Conservation (phyloP, 2,888 invertebrate species). For the Icerya purchasi region DNA sequence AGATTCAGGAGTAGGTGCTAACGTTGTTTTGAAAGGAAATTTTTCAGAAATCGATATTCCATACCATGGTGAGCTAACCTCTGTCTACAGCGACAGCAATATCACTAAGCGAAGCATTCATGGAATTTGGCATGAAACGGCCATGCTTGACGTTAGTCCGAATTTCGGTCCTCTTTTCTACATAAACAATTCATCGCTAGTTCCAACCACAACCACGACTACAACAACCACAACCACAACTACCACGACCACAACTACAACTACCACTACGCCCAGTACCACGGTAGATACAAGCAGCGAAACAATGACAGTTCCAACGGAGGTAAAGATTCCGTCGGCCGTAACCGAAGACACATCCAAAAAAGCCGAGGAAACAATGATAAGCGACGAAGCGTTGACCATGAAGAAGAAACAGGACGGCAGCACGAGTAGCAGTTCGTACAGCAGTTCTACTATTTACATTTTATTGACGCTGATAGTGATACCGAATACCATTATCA, state of each 20-base stretch:
- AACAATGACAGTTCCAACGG: neutral
- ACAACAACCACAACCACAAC: conserved; percentile 21
- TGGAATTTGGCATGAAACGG: conserved; percentile 41
- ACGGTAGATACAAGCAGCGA: neutral
- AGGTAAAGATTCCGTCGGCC: neutral
- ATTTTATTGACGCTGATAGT: no score
- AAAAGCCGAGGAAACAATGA: conserved; percentile 5
- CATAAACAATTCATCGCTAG: conserved; percentile 45
- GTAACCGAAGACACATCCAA: neutral
- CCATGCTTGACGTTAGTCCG: conserved; percentile 43
- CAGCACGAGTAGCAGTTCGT: no score
- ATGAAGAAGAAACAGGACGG: conserved; percentile 8
- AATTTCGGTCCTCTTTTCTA: conserved; percentile 58
- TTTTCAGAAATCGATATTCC: conserved; percentile 50
- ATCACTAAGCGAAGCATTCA: conserved; percentile 35
- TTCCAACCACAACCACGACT: conserved; percentile 32
- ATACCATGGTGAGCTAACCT: conserved; percentile 47
- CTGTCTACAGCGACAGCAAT: conserved; percentile 41
- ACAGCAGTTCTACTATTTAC: no score
- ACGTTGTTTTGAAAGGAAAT: conserved; percentile 54
- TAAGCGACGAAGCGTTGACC: conserved; percentile 5
- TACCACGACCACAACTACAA: conserved; percentile 24
- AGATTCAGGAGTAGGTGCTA: conserved; percentile 57
- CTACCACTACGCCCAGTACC: neutral
- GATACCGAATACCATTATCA: no score